Evolutionary conservation across 2,888 invertebrate species (phyloP), one percentile per base, ranked within the genome.

Genomic region (Protophormia terraenovae): DNA sequence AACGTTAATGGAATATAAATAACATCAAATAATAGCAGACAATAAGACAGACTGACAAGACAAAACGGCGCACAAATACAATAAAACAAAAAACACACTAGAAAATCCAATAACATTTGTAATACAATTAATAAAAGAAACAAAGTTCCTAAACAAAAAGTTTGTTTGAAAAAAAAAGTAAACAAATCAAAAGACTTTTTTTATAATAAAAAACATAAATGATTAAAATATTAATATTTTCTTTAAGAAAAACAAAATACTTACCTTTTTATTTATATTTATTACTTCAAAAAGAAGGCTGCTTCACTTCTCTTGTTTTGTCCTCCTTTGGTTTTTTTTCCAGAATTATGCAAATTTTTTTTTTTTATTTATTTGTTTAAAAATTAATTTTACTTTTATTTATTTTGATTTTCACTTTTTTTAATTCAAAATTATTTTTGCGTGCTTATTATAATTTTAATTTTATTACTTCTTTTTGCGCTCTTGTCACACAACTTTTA

Each of bases 311-410:
- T n/a, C n/a, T n/a, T n/a, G n/a, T n/a, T n/a, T n/a, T n/a, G n/a
- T n/a, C n/a, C n/a, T n/a, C n/a, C n/a, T n/a, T n/a, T n/a, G n/a
- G 22, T 7, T 53, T 50, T 38, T 41, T 50, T 29, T 29, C 60
- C 47, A 71, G 45, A 77, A 81, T 77, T 81, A 77, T 73, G 77
- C 45, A 81, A 81, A 69, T 83, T 84, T 50, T 45, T 27, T 55
- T 77, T 62, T 22, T 62, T 53, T n/a, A n/a, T n/a, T 78, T 47
- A 47, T 38, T 67, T 77, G 50, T 12, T 50, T 35, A 24, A 62
- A 62, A n/a, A 12, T 14, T 27, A 38, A 29, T 66, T 55, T 50
- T n/a, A 10, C 27, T 60, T 32, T 19, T 1, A 7, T 53, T 12
- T 78, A 47, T 71, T 35, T 66, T 50, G 29, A 53, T 84, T 81